Conservation (phyloP, 2,888 invertebrate species). For the Crossocerus cetratus region DNA sequence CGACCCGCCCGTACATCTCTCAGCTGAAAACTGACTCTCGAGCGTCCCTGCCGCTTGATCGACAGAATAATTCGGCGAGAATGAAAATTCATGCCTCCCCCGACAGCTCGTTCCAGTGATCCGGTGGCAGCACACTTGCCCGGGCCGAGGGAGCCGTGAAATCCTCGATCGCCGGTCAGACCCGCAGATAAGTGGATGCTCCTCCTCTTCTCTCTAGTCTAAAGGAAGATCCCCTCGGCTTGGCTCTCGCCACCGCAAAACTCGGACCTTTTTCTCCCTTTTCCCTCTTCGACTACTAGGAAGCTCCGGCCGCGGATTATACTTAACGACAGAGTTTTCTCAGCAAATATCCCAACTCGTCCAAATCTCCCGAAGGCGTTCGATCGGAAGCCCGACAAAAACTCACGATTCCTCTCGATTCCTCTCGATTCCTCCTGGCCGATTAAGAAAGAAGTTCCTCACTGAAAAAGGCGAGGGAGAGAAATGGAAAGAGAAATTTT, state of each 20-base stretch:
- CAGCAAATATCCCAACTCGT: not conserved
- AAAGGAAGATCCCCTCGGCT: slow-evolving; percentile 37
- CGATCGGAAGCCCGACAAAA: too few relatives aligned
- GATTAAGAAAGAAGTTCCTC: too few relatives aligned
- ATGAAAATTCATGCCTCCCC: slow-evolving; percentile 67
- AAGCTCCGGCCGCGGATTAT: not conserved
- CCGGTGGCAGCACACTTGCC: slow-evolving; percentile 6
- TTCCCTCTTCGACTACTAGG: not conserved
- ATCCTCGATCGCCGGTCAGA: slow-evolving; percentile 41
- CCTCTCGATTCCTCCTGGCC: too few relatives aligned
- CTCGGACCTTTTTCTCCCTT: slow-evolving; percentile 17
- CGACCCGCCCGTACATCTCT: slow-evolving; percentile 39
- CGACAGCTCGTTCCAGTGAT: slow-evolving; percentile 27
- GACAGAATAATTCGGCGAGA: slow-evolving; percentile 69
- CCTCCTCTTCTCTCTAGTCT: slow-evolving; percentile 1
- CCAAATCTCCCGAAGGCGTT: too few relatives aligned
- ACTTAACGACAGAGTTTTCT: not conserved
- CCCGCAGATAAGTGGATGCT: slow-evolving; percentile 58
- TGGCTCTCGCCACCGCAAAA: slow-evolving; percentile 36
- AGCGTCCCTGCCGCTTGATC: slow-evolving; percentile 39
- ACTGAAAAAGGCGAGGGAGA: too few relatives aligned
- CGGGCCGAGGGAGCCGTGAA: slow-evolving; percentile 35
- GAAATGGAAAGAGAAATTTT: not conserved
- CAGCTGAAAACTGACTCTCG: slow-evolving; percentile 48
- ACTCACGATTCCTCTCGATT: too few relatives aligned